Evolutionary conservation across 2,888 invertebrate species (phyloP).

Genomic region (Noctua janthe): DNA sequence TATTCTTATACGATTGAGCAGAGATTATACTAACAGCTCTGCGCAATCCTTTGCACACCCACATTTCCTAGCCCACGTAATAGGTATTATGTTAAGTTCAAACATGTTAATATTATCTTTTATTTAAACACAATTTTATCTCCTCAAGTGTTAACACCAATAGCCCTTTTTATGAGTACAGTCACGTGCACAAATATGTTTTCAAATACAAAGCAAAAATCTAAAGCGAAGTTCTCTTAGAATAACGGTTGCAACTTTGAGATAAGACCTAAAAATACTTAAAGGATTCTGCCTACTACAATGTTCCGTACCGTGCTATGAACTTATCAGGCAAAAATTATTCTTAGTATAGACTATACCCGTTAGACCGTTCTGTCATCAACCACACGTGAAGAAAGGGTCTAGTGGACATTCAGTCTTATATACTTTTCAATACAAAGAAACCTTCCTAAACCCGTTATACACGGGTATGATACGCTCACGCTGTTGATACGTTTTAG

Average conservation of each 20-base stretch:
- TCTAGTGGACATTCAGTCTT: too few species aligned
- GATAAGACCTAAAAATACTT: background rate
- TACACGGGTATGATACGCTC: too few species aligned
- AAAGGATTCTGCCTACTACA: background rate
- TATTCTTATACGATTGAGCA: too few species aligned
- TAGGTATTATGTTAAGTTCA: background rate
- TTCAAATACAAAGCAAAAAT: background rate
- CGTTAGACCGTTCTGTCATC: too few species aligned
- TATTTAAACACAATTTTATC: slow-evolving; percentile 1
- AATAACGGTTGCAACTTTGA: background rate
- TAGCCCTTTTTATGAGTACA: slow-evolving; percentile 7
- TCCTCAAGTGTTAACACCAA: slow-evolving; percentile 5
- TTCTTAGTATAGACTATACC: too few species aligned
- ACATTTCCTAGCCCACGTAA: background rate
- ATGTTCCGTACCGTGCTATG: background rate
- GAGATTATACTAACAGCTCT: background rate
- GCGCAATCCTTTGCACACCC: background rate
- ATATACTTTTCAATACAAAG: too few species aligned
- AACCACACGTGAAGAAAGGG: too few species aligned
- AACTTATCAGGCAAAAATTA: background rate
- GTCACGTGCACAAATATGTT: background rate
- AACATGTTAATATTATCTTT: background rate
- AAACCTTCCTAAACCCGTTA: too few species aligned
- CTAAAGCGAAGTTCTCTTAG: background rate
- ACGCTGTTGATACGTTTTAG: too few species aligned